A percentile compares a stretch with the other conserved stretches of the same genome.
Conservation (phyloP, 2,888 invertebrate genomes). For the Arctia plantaginis region DNA sequence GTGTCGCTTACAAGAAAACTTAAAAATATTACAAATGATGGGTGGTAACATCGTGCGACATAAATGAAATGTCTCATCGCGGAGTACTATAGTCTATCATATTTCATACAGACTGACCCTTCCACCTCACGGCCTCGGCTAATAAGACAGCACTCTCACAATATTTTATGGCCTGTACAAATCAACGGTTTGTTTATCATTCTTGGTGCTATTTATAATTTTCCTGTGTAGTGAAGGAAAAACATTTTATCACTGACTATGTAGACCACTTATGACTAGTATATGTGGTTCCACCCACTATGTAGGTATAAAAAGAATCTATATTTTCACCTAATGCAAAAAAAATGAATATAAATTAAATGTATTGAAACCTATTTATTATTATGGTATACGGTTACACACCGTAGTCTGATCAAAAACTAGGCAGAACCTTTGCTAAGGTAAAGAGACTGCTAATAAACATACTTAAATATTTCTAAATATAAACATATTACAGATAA, state of each 20-base stretch:
- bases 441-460: too few relatives aligned
- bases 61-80: constrained; percentile 51
- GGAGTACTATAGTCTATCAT: constrained; percentile 37
- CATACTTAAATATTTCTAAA: too few relatives aligned
- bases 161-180: constrained; percentile 31
- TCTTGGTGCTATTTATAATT: neutral
- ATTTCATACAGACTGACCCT: constrained; percentile 52
- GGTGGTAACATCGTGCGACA: constrained; percentile 19
- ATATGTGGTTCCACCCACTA: neutral
- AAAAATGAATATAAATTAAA: too few relatives aligned
- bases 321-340: too few relatives aligned
- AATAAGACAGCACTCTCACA: constrained; percentile 43
- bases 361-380: too few relatives aligned
- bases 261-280: neutral
- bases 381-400: too few relatives aligned
- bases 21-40: constrained; percentile 11
- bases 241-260: neutral
- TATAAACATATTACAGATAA: too few relatives aligned
- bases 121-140: constrained; percentile 48
- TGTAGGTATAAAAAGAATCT: neutral
- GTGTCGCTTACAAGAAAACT: neutral
- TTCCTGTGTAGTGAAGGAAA: neutral
- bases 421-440: too few relatives aligned
- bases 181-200: constrained; percentile 32
- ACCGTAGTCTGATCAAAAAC: too few relatives aligned